Base-by-base conservation (phyloP, 2,113 vertebrate species). In the Thryonomys swinderianus region DNA sequence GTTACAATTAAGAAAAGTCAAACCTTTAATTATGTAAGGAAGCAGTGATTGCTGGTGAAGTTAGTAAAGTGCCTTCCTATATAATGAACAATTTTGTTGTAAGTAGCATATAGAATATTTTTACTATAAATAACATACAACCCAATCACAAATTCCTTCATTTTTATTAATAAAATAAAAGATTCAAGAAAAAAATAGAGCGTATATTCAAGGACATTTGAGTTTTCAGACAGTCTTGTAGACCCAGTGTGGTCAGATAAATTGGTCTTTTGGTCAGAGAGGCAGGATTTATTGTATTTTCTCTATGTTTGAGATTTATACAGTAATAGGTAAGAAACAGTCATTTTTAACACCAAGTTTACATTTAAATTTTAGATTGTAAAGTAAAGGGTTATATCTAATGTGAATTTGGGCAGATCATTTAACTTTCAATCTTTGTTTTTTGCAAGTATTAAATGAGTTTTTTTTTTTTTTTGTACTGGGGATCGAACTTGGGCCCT, bases 151-250 rank as follows among this genome's bases (percentile, higher is more conserved):
- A 48, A 88, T 25, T n/a, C 67, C 34, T 84, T 92, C 30, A 53
- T 90, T 92, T 67, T 88, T 89, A 27, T 89, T 83, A 93, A 93
- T 64, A 83, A 96, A 85, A 84, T 59, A 48, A 91, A 71, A 84
- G 40, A 87, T 67, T 23, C 5, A 74, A 95, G 57, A 82, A 76
- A 69, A 53, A 34, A n/a, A n/a, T n/a, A 80, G 88, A 74, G 32
- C 59, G 55, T 69, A 78, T 79, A 37, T 37, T 94, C 2, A 23
- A 82, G 45, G 9, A 85, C 21, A 66, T 80, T 40, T 79, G 76
- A 86, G n/a, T 4, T 85, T 34, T 45, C 0, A 89, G 40, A 16
- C 12, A 84, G 4, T 55, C 59, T 53, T 92, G 6, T 12, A 85
- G 90, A 95, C 78, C 20, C 23, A 5, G 16, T 61, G 30, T 84